These are phyloP conservation scores for Lithosia quadra DNA, from an alignment of 2,888 invertebrate genomes.

Conservation along the genomic window DNA sequence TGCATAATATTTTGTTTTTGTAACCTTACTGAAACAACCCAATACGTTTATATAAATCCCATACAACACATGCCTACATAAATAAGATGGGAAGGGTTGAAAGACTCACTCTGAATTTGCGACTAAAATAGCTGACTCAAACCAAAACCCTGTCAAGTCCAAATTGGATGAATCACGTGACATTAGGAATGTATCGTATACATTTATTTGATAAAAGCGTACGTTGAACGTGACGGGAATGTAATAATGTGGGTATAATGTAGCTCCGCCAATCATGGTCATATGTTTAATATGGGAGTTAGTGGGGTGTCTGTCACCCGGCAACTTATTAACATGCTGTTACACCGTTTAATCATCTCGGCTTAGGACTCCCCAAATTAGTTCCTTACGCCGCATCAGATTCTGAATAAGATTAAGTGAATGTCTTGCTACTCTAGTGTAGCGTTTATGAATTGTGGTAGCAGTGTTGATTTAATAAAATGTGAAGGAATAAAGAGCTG, in stretches of 20 bases:
- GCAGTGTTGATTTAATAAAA: constrained; percentile 6
- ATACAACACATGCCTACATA: constrained; percentile 35
- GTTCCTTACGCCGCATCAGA: constrained; percentile 42
- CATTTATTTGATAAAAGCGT: constrained; percentile 80
- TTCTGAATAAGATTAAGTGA: constrained; percentile 34
- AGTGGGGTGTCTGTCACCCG: constrained; percentile 35
- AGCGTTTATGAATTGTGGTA: constrained; percentile 35
- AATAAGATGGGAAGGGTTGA: constrained; percentile 50
- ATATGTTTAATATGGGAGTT: constrained; percentile 61
- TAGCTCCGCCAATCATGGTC: constrained; percentile 71
- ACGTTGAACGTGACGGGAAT: constrained; percentile 77
- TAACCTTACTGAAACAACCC: constrained; percentile 28
- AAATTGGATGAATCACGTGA: constrained; percentile 76
- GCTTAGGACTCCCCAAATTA: constrained; percentile 46
- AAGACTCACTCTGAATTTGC: constrained; percentile 53
- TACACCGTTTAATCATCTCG: constrained; percentile 45
- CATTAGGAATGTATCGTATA: constrained; percentile 72
- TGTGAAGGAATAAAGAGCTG: neutral
- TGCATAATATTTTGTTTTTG: neutral
- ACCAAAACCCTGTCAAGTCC: constrained; percentile 70
- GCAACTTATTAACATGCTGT: constrained; percentile 44
- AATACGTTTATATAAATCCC: constrained; percentile 44
- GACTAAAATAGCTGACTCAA: constrained; percentile 64
- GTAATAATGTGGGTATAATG: constrained; percentile 74
- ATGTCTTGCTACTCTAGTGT: constrained; percentile 31